Evolutionary conservation across 92 coral and sea anemone genomes (phyloP).

Genomic region (Porites evermanni): DNA sequence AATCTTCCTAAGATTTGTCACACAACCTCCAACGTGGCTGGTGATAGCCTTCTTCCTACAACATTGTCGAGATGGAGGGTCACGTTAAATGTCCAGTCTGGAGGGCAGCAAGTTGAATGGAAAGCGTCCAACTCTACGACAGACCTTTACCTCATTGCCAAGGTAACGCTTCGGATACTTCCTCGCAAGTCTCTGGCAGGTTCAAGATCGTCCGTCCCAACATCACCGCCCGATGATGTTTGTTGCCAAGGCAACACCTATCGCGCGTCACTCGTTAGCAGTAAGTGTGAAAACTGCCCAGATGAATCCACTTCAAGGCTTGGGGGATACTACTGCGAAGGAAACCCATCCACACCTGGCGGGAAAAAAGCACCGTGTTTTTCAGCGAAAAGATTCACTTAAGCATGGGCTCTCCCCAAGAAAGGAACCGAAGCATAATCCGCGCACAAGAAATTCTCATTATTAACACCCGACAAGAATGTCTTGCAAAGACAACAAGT

Average conservation of each 20-base stretch:
- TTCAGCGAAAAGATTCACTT: neutral
- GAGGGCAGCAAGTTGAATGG: constrained; percentile 39
- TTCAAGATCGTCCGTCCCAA: neutral
- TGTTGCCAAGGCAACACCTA: no score
- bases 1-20: constrained; percentile 76
- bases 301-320: no score
- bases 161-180: constrained; percentile 49
- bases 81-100: constrained; percentile 35
- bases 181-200: constrained; percentile 7
- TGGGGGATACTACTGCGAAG: neutral
- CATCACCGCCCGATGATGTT: no score
- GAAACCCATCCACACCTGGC: neutral
- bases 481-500: neutral
- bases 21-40: constrained; percentile 36
- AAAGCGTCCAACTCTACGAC: constrained; percentile 58
- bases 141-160: constrained; percentile 49
- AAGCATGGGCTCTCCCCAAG: neutral
- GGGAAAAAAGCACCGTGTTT: neutral
- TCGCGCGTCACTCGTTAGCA: no score
- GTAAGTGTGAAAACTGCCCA: no score
- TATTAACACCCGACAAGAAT: neutral
- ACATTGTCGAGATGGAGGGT: constrained; percentile 63
- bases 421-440: no score
- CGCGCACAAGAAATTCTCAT: no score
- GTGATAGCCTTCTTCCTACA: constrained; percentile 65